Evolutionary conservation across 2,113 vertebrate species (phyloP), one percentile per base, ranked within the genome.

Genomic region (Prunella himalayana): DNA sequence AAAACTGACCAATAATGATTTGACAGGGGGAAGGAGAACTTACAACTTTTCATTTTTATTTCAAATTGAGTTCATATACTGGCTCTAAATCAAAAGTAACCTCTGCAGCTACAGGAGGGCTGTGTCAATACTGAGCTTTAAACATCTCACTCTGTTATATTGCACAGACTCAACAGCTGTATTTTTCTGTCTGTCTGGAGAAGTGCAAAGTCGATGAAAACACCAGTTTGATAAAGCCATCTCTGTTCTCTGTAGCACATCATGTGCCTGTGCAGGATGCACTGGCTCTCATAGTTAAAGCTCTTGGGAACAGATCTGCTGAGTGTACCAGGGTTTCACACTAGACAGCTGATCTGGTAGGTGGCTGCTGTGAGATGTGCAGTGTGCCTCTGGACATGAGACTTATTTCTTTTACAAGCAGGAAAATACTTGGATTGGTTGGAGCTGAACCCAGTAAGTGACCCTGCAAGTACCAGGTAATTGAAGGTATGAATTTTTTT

Each of bases 211-310:
- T 60, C 49, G 11, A 87, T 84, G 71, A 61, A 77, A 95, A 68
- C 49, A 44, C 23, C 47, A n/a, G 22, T 65, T 73, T 88, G 90
- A 54, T 90, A 69, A 91, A 95, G 57, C 78, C 68, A 94, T 56
- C 44, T 89, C 83, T 95, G 89, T 93, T 66, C 45, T 96, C 80
- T 87, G 56, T 92, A 97, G 98, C 98, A 91, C 96, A 98, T 92
- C 95, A 92, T 82, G 95, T 98, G 98, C 97, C 98, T 76, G 98
- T 98, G 97, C 98, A 99, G 83, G 98, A 98, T 89, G 98, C 97
- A n/a, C 87, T 98, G 97, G 94, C 97, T 91, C 96, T 98, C 66
- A 60, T 97, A 68, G 94, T 92, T 63, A 91, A 97, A 25, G 98
- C 98, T 96, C 97, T 98, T 86, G 94, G 97, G 78, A 98, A 92